phyloP scores from a whole-genome alignment of 2,888 invertebrate species.

The Perizoma affinitatum region DNA sequence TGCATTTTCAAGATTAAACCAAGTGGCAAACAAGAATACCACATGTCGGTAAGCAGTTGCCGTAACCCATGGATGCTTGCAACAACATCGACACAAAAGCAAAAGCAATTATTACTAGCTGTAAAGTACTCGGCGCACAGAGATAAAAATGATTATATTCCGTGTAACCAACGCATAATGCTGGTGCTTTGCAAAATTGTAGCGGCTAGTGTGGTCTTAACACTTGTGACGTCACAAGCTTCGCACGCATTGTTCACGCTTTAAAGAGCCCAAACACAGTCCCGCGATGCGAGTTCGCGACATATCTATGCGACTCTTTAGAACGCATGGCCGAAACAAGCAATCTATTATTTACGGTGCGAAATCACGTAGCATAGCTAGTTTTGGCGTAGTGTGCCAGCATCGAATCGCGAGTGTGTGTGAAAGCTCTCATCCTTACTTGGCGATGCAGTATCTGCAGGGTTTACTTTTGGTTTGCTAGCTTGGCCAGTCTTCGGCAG shows the following conservation, averaged over 20 bases:
- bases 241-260: background rate
- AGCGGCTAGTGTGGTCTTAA: conserved; percentile 56
- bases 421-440: conserved; percentile 56
- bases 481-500: conserved; percentile 67
- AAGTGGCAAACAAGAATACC: no score
- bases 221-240: conserved; percentile 29
- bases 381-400: background rate
- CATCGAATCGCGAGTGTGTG: background rate
- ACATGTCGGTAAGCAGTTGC: no score
- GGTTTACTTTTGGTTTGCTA: conserved; percentile 62
- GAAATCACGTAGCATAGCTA: background rate
- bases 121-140: no score
- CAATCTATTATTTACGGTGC: no score
- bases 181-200: conserved; percentile 49
- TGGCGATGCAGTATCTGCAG: conserved; percentile 59
- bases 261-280: no score
- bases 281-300: no score
- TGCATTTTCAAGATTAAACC: no score
- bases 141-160: conserved; percentile 5
- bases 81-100: conserved; percentile 21
- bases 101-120: conserved; percentile 12
- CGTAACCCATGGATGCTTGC: background rate
- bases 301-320: no score
- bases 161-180: conserved; percentile 10
- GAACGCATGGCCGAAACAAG: no score